Evolutionary conservation across 2,113 vertebrate species (phyloP), one percentile per base, ranked within the genome.

Genomic region (Spea multiplicata): DNA sequence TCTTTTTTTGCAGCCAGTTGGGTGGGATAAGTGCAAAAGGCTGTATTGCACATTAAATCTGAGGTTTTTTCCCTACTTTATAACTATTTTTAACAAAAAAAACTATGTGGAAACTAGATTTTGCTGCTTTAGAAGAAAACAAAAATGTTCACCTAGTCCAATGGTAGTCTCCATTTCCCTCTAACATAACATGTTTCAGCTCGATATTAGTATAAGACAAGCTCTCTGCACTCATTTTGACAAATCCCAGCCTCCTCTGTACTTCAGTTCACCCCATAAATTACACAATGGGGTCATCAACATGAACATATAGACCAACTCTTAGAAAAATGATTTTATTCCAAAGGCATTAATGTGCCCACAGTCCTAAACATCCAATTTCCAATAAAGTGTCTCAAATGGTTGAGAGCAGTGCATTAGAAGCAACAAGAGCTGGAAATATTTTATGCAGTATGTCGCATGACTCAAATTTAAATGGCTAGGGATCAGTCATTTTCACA

Each of bases 401-500:
- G 71, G 62, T 67, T 73, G 70, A 80, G 77, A 79, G 77, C 52
- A 59, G 62, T 73, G 62, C 77, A 73, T 80, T 73, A 80, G 62
- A 66, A 73, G 77, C 50, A 67, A 66, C 64, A 59, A 73, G 52
- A 68, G 64, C 44, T 67, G 70, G 72, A 76, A 52, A 80, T 73
- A 72, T 59, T 80, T 73, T 80, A 73, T 73, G 70, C 72, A 80
- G 66, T 80, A 73, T 80, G 70, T 79, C 44, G 70, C 77, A 79
- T 79, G 77, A 79, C 76, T 78, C 69, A 71, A 78, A 55, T 78
- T 64, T 77, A 72, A 79, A 79, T 79, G 71, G 77, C 62, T 73
- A 73, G 49, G 73, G 77, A 79, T 79, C 77, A 73, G 70, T 79
- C 70, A 73, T 79, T 79, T 73, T 73, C 77, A 79, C 77, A 79